Conservation (phyloP, 2,113 vertebrate species). For the Pterocles orientalis region DNA sequence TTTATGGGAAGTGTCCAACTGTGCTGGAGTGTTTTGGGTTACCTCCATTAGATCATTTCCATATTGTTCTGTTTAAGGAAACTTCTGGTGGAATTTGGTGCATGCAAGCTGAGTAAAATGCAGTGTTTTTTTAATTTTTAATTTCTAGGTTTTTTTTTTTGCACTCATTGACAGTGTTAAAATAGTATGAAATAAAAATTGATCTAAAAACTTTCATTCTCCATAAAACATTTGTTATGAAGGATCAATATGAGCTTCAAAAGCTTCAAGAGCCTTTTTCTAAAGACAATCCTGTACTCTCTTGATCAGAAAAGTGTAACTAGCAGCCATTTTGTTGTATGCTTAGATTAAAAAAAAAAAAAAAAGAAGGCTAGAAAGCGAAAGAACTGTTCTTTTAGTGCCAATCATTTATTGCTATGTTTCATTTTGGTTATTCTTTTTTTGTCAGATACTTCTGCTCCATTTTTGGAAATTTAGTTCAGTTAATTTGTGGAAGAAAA, state of each 20-base stretch:
- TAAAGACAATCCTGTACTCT: background rate
- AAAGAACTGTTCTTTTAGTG: background rate
- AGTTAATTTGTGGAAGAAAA: background rate
- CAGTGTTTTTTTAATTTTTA: background rate
- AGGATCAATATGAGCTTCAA: background rate
- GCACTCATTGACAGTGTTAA: background rate
- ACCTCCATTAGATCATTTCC: background rate
- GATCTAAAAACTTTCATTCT: background rate
- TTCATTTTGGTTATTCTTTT: background rate
- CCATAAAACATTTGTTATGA: background rate
- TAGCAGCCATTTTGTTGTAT: conserved; percentile 16
- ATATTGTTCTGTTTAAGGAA: background rate
- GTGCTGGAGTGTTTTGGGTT: background rate
- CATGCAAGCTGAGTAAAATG: background rate
- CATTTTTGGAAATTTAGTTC: background rate
- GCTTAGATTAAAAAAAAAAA: background rate
- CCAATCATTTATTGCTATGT: background rate
- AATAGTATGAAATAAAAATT: background rate
- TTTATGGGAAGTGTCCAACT: background rate
- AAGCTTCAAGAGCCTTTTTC: background rate
- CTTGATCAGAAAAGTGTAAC: conserved; percentile 4
- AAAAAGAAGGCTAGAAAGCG: background rate
- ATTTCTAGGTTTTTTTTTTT: background rate
- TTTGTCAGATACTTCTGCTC: background rate
- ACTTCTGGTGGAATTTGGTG: background rate